Conservation (phyloP, 2,113 vertebrate species). For the Trochalopteron elliotii region DNA sequence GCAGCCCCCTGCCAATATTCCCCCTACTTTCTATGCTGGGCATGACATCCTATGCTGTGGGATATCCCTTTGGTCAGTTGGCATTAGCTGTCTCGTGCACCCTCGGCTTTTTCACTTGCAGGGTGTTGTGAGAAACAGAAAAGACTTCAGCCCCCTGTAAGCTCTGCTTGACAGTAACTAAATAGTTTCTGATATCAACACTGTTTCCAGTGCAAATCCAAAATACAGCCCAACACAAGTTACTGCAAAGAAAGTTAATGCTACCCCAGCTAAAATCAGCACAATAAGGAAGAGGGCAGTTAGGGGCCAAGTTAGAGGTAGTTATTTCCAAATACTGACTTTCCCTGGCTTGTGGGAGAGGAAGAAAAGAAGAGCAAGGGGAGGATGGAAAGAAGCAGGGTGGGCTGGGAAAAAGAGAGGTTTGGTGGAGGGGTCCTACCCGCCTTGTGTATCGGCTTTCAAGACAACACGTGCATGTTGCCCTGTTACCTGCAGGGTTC, state of each 20-base stretch:
- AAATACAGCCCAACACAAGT: not conserved
- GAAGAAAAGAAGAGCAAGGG: not conserved
- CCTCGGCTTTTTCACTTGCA: not conserved
- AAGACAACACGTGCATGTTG: not conserved
- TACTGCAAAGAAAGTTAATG: not conserved
- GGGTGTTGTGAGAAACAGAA: not conserved
- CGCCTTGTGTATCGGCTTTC: not conserved
- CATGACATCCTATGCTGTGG: not conserved
- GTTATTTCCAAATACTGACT: not conserved
- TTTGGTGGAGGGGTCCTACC: not conserved
- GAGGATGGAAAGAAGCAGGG: rapidly evolving
- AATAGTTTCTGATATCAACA: not conserved
- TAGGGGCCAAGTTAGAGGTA: not conserved
- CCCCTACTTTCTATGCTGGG: not conserved
- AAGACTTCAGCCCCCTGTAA: rapidly evolving
- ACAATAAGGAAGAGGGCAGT: not conserved
- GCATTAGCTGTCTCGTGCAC: not conserved
- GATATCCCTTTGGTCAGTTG: not conserved
- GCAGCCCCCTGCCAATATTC: not conserved
- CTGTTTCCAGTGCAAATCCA: not conserved
- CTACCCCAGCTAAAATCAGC: not conserved
- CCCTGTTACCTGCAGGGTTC: not conserved
- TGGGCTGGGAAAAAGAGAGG: not conserved
- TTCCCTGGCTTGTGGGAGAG: not conserved
- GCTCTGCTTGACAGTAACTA: not conserved